Conservation (phyloP, 2,113 vertebrate species). For the Riparia riparia region DNA sequence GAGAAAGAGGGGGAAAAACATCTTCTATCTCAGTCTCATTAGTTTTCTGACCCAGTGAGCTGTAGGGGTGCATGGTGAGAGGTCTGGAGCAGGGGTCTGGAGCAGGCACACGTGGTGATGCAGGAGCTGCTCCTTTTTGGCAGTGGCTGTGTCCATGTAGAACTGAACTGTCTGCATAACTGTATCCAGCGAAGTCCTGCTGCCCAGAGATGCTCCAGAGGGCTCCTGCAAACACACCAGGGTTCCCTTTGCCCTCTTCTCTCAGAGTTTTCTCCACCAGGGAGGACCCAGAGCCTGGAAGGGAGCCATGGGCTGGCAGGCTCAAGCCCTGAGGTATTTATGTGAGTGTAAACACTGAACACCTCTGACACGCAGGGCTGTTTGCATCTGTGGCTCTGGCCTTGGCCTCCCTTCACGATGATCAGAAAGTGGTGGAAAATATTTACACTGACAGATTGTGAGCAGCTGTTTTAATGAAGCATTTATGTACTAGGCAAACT, state of each 20-base stretch:
- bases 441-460: slow-evolving; percentile 53
- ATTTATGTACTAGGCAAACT: slow-evolving; percentile 40
- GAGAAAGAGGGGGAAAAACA: background rate
- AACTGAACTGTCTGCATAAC: background rate
- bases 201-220: background rate
- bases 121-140: background rate
- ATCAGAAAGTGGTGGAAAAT: slow-evolving; percentile 52
- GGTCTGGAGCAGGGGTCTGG: background rate
- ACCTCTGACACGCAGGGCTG: background rate
- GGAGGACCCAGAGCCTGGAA: background rate
- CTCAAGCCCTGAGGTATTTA: background rate
- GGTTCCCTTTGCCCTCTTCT: background rate
- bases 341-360: background rate
- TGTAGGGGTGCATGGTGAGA: background rate
- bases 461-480: slow-evolving; percentile 67
- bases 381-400: background rate
- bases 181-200: background rate
- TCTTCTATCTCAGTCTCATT: background rate
- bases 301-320: background rate
- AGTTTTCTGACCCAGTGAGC: background rate
- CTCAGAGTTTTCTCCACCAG: background rate
- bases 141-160: accelerated
- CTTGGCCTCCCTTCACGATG: background rate
- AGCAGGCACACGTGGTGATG: background rate
- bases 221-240: background rate